phyloP scores from a whole-genome alignment of 1,140 invertebrate species.

The Nymphalis io region DNA sequence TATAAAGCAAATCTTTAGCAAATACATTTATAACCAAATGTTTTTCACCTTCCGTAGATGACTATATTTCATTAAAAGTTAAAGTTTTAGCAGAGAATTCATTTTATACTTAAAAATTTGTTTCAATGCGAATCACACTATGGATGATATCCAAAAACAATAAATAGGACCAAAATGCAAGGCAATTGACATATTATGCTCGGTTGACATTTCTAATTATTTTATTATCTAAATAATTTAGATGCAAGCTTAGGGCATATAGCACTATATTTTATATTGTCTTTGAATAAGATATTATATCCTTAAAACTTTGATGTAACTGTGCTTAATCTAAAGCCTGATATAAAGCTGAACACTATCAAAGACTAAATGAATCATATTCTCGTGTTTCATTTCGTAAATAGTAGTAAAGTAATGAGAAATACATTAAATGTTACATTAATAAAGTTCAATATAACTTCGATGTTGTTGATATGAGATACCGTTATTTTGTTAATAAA shows the following conservation, averaged over 20 bases:
- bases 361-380: slow-evolving; percentile 32
- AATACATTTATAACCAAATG: background rate
- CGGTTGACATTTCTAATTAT: slow-evolving; percentile 32
- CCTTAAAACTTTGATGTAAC: slow-evolving; percentile 30
- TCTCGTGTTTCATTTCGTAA: slow-evolving; percentile 24
- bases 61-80: slow-evolving; percentile 5
- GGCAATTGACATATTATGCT: slow-evolving; percentile 35
- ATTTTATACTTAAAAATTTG: slow-evolving; percentile 24
- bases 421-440: slow-evolving; percentile 24
- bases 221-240: slow-evolving; percentile 32
- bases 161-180: slow-evolving; percentile 44
- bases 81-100: slow-evolving; percentile 3
- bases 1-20: slow-evolving; percentile 12
- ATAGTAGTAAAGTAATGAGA: slow-evolving; percentile 19
- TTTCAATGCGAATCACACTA: slow-evolving; percentile 27
- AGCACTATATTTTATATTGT: slow-evolving; percentile 39
- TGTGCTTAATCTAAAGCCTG: slow-evolving; percentile 34
- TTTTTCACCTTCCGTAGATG: background rate
- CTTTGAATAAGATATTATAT: slow-evolving; percentile 36
- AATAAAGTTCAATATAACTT: slow-evolving; percentile 34
- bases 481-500: background rate
- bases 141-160: slow-evolving; percentile 33
- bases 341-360: slow-evolving; percentile 28
- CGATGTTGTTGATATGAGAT: background rate
- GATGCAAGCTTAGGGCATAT: slow-evolving; percentile 33